Base-by-base conservation (phyloP, 2,888 invertebrate species). In the Cheilosia vernalis region DNA sequence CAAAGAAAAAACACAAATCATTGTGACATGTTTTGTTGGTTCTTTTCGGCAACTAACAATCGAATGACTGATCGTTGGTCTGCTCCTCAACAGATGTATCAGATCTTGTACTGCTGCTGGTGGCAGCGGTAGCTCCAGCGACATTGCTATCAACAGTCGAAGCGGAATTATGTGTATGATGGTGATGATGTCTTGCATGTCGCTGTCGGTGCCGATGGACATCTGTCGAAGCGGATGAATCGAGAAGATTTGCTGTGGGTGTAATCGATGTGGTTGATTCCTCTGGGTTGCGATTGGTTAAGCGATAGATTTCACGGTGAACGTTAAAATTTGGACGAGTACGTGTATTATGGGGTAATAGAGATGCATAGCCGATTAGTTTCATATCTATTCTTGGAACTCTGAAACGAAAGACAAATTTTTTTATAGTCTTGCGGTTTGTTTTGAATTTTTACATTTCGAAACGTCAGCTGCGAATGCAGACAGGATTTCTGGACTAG, bases 301-400 rank as follows among this genome's bases (percentile, higher is more conserved):
- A 81, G 83, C 88, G 88, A 84, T 88, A 88, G 33, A 89, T 74
- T 87, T 89, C 88, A 84, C 88, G 89, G 70, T 86, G 88, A 21
- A 89, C 82, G 87, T 87, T 88, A 33, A 87, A 87, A 79, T 87
- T 87, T 47, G 88, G 84, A 66, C 87, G 88, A 70, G 88, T 88
- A 63, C 88, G 87, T 42, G 88, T 78, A 70, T 78, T 73, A 58
- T 77, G 76, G 13, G 84, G 77, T 40, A 84, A 69, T 87, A 89
- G 88, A 33, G 88, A 82, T 37, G 88, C 89, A 63, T 89, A 89
- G 51, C 91, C 91, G 61, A 89, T 88, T 67, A 90, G 87, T 87
- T 88, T 89, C 0, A 92, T 87, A 73, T 91, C 91, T 91, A 91
- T 81, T 88, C 91, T 90, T 89, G 91, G 91, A 69, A 88, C 89